phyloP scores from a whole-genome alignment of 2,113 vertebrate genomes.

The Megaceryle torquata region DNA sequence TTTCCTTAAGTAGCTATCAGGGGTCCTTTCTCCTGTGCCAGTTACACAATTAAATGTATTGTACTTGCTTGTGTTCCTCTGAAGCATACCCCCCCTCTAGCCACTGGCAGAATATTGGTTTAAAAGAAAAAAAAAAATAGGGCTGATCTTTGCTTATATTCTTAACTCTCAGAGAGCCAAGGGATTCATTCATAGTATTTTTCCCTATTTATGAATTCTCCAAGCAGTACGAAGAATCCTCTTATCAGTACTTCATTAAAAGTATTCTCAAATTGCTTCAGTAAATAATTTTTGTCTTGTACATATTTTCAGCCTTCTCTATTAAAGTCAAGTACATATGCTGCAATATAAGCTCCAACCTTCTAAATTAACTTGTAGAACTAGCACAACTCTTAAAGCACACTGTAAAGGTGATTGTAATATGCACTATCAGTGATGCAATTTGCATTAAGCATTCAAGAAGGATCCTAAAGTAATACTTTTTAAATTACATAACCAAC shows the following conservation, averaged over 20 bases:
- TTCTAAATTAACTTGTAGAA: background rate
- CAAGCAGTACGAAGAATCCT: background rate
- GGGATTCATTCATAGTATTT: background rate
- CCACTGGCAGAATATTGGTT: background rate
- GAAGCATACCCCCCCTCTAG: background rate
- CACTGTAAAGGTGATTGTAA: background rate
- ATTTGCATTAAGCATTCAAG: background rate
- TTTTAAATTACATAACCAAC: background rate
- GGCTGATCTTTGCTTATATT: background rate
- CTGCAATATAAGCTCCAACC: background rate
- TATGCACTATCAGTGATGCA: background rate
- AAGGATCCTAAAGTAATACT: background rate
- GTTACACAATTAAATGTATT: background rate
- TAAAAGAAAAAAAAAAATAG: background rate
- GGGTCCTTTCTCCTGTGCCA: background rate
- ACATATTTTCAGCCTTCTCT: background rate
- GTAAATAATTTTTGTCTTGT: conserved; percentile 16
- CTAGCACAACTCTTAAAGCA: background rate
- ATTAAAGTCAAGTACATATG: background rate
- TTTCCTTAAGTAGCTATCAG: background rate
- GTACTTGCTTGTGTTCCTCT: background rate
- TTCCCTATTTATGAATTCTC: background rate
- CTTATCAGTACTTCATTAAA: conserved; percentile 11
- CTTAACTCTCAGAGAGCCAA: background rate
- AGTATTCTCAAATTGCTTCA: background rate